A percentile compares a stretch with the other conserved stretches of the same genome.
Evolutionary conservation across 2,113 vertebrate species (phyloP).

Genomic region (Cervus canadensis): DNA sequence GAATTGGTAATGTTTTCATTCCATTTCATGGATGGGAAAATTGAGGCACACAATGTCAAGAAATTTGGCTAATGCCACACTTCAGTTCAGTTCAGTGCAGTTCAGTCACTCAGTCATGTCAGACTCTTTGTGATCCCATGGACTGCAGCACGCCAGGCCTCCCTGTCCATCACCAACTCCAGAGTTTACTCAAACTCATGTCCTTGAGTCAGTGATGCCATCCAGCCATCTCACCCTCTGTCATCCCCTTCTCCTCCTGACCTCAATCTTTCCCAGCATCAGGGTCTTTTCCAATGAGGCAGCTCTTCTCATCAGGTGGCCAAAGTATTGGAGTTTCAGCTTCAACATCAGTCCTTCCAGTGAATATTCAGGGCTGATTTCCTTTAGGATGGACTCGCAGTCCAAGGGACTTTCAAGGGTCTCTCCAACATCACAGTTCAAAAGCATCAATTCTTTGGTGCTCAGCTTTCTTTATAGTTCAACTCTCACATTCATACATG

Average conservation of each 20-base stretch:
- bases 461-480: background rate
- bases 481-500: background rate
- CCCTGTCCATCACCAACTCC: background rate
- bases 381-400: background rate
- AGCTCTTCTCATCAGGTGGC: background rate
- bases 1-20: background rate
- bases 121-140: background rate
- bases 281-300: background rate
- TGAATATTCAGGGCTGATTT: background rate
- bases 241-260: background rate
- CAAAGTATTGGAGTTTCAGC: background rate
- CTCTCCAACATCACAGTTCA: background rate
- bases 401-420: background rate
- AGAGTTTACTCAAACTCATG: background rate
- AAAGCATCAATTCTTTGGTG: background rate
- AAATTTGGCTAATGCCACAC: background rate
- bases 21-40: background rate
- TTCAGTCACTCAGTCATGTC: background rate
- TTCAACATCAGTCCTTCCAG: background rate
- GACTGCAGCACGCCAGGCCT: fast-evolving
- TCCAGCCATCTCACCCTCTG: background rate
- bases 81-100: background rate
- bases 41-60: background rate
- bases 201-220: background rate
- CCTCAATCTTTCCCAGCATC: background rate